Conservation (phyloP, 2,888 invertebrate species). For the Yponomeuta evonymella region DNA sequence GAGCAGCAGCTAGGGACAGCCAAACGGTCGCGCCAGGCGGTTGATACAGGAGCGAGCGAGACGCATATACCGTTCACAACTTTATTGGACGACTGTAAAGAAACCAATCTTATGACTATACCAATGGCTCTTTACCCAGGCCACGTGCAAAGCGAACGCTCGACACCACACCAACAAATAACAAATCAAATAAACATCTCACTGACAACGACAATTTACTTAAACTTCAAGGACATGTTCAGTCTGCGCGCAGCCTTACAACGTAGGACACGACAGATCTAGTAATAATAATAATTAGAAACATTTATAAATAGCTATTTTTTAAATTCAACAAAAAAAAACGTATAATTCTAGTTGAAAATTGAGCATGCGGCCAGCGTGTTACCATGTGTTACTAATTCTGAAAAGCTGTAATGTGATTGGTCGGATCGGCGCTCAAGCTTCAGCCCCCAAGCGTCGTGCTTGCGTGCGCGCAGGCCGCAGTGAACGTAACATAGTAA, state of each 20-base stretch:
- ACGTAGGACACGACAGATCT: conserved; percentile 8
- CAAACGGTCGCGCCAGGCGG: background rate
- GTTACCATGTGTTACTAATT: background rate
- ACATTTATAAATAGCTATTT: conserved; percentile 8
- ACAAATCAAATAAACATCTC: background rate
- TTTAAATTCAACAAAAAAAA: conserved; percentile 12
- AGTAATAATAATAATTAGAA: conserved; percentile 7
- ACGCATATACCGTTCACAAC: background rate
- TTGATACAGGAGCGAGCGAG: background rate
- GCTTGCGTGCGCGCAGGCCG: background rate
- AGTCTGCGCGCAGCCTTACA: conserved; percentile 9
- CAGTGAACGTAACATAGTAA: conserved; percentile 7
- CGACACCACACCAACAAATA: conserved; percentile 4
- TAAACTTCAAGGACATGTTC: background rate
- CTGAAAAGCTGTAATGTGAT: background rate
- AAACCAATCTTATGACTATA: no score
- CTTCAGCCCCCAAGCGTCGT: background rate
- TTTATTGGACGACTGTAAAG: no score
- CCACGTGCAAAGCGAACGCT: background rate
- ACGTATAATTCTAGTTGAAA: conserved; percentile 7
- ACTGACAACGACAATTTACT: conserved; percentile 1
- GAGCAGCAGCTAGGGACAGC: background rate
- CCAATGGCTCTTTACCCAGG: background rate
- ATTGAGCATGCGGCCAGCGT: conserved; percentile 13
- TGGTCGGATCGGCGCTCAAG: background rate